Evolutionary conservation across 2,888 invertebrate genomes (phyloP).

Genomic region (Dasysyrphus albostriatus): DNA sequence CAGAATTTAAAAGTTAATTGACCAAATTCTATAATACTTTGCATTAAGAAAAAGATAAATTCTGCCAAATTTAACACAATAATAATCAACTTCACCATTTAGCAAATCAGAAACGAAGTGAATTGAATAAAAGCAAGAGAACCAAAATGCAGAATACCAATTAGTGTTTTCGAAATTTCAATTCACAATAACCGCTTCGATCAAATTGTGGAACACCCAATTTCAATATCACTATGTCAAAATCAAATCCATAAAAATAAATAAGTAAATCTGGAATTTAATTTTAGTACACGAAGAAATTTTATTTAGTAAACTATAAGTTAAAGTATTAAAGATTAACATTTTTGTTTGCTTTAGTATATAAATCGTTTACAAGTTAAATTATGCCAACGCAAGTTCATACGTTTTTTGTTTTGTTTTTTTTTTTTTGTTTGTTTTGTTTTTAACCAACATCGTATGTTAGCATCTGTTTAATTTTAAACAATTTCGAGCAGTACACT

Average conservation of each 20-base stretch:
- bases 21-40: too few relatives aligned
- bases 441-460: conserved; percentile 37
- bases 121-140: too few relatives aligned
- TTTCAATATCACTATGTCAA: not conserved
- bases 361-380: conserved; percentile 38
- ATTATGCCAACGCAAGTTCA: conserved; percentile 35
- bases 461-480: conserved; percentile 23
- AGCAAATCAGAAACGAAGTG: too few relatives aligned
- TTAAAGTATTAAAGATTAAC: conserved; percentile 38
- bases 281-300: conserved; percentile 39
- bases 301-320: conserved; percentile 42
- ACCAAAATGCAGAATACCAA: too few relatives aligned
- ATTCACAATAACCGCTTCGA: too few relatives aligned
- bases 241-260: not conserved
- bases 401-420: not conserved
- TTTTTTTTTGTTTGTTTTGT: not conserved
- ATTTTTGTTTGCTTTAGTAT: conserved; percentile 32
- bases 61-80: too few relatives aligned
- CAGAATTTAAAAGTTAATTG: too few relatives aligned
- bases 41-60: too few relatives aligned
- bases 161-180: too few relatives aligned
- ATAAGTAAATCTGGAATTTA: conserved; percentile 14
- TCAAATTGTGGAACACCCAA: too few relatives aligned
- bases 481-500: conserved; percentile 34
- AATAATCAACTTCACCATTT: too few relatives aligned